Evolutionary conservation across 2,888 invertebrate genomes (phyloP).

Genomic region (Platerodrilus igneus): DNA sequence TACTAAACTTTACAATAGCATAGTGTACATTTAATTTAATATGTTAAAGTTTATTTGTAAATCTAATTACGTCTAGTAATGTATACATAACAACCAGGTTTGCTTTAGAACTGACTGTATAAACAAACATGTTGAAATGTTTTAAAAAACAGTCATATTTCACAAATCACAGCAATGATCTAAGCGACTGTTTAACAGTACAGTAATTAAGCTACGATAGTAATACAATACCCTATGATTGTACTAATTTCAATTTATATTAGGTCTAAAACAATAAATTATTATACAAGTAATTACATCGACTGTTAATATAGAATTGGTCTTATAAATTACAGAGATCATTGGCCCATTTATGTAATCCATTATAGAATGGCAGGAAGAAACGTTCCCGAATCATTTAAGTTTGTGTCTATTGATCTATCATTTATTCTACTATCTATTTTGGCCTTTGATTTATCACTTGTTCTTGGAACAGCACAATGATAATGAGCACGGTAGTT

Average conservation of each 20-base stretch:
- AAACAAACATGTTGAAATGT: too few species aligned
- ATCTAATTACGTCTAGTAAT: too few species aligned
- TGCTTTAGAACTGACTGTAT: too few species aligned
- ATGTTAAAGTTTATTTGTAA: too few species aligned
- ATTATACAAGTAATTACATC: too few species aligned
- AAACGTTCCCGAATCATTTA: slow-evolving; percentile 61
- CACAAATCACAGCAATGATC: slow-evolving; percentile 15
- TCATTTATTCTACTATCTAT: slow-evolving; percentile 43
- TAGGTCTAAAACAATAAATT: too few species aligned
- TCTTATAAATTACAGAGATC: slow-evolving; percentile 23
- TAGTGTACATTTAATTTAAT: too few species aligned
- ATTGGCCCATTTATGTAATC: slow-evolving; percentile 21
- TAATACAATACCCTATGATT: slow-evolving; percentile 10
- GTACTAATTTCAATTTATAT: slow-evolving; percentile 14
- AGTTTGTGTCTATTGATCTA: slow-evolving; percentile 48
- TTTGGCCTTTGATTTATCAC: slow-evolving; percentile 46
- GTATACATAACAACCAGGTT: too few species aligned
- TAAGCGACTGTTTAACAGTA: slow-evolving; percentile 16
- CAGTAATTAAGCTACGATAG: slow-evolving; percentile 7
- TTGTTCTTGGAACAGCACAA: slow-evolving; percentile 37
- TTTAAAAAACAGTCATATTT: slow-evolving; percentile 17
- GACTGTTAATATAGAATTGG: too few species aligned
- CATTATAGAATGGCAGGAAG: slow-evolving; percentile 57
- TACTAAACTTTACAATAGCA: too few species aligned
- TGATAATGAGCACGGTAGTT: slow-evolving; percentile 37